phyloP scores from a whole-genome alignment of 2,888 invertebrate species.

The Pristionchus exspectatus region DNA sequence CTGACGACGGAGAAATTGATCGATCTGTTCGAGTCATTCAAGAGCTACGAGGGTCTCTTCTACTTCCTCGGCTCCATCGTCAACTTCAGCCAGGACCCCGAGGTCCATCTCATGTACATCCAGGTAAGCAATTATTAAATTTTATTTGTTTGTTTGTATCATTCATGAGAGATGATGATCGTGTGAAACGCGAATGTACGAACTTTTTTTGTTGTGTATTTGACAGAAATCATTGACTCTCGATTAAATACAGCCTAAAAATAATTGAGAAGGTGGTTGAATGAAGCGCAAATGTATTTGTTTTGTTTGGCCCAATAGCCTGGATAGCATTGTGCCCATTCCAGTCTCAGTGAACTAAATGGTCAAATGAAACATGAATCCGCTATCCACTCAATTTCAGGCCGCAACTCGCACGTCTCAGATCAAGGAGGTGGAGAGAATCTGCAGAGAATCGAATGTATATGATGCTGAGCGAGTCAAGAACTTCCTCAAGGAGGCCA shows the following conservation, averaged over 20 bases:
- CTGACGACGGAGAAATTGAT: conserved; percentile 95
- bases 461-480: conserved; percentile 99
- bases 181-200: no score
- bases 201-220: no score
- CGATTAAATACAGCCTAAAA: no score
- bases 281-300: no score
- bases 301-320: no score
- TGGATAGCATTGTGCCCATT: no score
- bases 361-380: background rate
- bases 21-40: conserved; percentile 98
- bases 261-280: no score
- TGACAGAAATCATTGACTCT: no score
- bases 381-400: conserved; percentile 78
- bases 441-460: conserved; percentile 98
- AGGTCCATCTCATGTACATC: conserved; percentile 99
- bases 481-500: conserved; percentile 99
- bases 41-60: conserved; percentile 97
- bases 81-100: conserved; percentile 98
- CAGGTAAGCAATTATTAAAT: conserved; percentile 84
- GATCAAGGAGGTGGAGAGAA: conserved; percentile 98
- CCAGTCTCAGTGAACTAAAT: background rate
- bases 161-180: no score
- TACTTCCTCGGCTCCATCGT: conserved; percentile 99
- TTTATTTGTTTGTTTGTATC: no score
- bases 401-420: conserved; percentile 99